A percentile compares a stretch with the other conserved stretches of the same genome.
Conservation (phyloP, 2,113 vertebrate genomes). For the Osmerus mordax region DNA sequence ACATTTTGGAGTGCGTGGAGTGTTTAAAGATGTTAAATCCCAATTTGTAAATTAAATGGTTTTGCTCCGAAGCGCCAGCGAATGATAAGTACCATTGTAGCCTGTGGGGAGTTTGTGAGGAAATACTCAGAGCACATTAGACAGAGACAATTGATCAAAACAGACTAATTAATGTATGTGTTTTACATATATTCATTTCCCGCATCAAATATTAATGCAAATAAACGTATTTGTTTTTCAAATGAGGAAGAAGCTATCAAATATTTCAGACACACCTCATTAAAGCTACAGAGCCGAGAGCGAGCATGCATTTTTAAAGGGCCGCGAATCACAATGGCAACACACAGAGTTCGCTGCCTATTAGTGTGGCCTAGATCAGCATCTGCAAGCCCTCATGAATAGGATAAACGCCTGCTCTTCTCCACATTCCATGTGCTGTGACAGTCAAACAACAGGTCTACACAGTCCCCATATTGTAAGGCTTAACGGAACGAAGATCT, state of each 20-base stretch:
- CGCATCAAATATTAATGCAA: slow-evolving; percentile 70
- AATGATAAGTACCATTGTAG: slow-evolving; percentile 58
- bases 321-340: slow-evolving; percentile 49
- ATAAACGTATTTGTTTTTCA: slow-evolving; percentile 73
- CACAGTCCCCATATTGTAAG: too few relatives aligned
- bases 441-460: too few relatives aligned
- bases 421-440: background rate
- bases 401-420: slow-evolving; percentile 4
- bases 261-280: slow-evolving; percentile 72
- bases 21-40: slow-evolving; percentile 55
- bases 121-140: slow-evolving; percentile 56
- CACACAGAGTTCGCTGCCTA: slow-evolving; percentile 26
- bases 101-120: slow-evolving; percentile 54
- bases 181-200: slow-evolving; percentile 76
- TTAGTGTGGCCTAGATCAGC: slow-evolving; percentile 41
- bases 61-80: slow-evolving; percentile 60
- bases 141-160: slow-evolving; percentile 74
- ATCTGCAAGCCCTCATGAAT: background rate
- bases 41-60: slow-evolving; percentile 65
- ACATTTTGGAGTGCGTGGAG: slow-evolving; percentile 31
- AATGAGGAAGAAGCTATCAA: slow-evolving; percentile 65
- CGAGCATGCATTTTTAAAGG: slow-evolving; percentile 71
- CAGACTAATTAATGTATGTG: slow-evolving; percentile 72
- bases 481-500: too few relatives aligned
- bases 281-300: slow-evolving; percentile 68